These are phyloP conservation scores for Adelosebastes latens DNA, from an alignment of 2,797 vertebrate species.

Conservation along the genomic window DNA sequence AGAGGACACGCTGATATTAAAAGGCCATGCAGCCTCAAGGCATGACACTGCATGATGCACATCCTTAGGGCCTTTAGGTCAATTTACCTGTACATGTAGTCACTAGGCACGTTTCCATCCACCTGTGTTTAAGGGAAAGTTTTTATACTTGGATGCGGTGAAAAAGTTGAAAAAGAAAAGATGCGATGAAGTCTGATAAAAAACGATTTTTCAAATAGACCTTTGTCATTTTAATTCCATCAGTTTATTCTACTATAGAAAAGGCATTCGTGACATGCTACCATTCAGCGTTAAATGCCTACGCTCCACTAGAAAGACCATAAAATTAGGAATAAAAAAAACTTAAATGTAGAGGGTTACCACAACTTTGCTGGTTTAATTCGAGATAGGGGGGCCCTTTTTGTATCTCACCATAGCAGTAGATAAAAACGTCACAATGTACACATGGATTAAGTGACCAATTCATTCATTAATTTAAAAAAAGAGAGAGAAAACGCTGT, in stretches of 20 bases:
- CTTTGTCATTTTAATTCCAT: neutral
- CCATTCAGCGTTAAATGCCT: neutral
- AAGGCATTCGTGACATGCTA: neutral
- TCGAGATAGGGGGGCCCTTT: neutral
- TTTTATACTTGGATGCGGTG: neutral
- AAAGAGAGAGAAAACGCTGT: rapidly evolving
- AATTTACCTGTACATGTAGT: neutral
- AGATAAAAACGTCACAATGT: neutral
- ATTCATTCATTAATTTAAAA: slow-evolving; percentile 1
- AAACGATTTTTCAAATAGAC: rapidly evolving
- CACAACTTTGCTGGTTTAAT: neutral
- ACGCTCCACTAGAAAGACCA: neutral
- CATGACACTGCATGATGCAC: slow-evolving; percentile 41
- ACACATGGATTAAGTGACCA: neutral
- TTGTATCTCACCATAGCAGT: neutral
- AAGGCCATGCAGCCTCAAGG: slow-evolving; percentile 47
- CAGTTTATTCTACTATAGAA: neutral
- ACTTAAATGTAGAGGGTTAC: neutral
- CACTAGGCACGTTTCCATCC: neutral
- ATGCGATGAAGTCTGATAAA: neutral
- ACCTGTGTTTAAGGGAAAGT: neutral
- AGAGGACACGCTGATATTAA: slow-evolving; percentile 67
- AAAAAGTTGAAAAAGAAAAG: neutral
- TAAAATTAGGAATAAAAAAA: neutral
- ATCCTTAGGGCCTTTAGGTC: slow-evolving; percentile 6